These are phyloP conservation scores for Fratercula arctica DNA, from an alignment of 2,797 vertebrate genomes.

Conservation along the genomic window DNA sequence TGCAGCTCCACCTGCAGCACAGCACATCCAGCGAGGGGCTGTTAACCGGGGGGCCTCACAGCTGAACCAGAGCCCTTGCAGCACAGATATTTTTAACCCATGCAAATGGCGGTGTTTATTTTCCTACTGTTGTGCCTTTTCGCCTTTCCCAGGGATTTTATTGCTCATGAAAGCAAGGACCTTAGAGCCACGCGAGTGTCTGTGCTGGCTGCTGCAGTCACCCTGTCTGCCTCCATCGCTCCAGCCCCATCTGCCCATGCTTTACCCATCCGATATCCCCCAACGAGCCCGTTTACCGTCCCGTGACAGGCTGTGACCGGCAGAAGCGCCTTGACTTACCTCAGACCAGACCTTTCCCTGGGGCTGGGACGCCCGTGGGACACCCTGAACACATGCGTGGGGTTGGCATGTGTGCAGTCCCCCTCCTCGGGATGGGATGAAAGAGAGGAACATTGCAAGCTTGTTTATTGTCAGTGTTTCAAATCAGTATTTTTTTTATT, in stretches of 20 bases:
- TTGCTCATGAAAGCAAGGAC: neutral
- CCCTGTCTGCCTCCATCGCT: neutral
- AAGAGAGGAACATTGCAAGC: slow-evolving; percentile 39
- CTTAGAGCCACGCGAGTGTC: neutral
- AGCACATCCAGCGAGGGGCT: neutral
- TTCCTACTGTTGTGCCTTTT: neutral
- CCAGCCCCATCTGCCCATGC: neutral
- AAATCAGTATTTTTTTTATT: slow-evolving; percentile 84
- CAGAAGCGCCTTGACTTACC: neutral
- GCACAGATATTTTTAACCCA: neutral
- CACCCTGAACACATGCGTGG: neutral
- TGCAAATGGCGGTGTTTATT: neutral
- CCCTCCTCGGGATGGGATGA: neutral
- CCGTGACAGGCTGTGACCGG: neutral
- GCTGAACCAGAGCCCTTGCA: neutral
- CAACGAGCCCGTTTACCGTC: rapidly evolving
- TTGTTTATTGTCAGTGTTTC: slow-evolving; percentile 71
- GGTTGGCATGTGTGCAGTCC: neutral
- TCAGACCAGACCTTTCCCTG: neutral
- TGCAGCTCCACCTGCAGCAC: neutral
- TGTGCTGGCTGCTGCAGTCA: neutral
- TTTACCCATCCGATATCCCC: rapidly evolving
- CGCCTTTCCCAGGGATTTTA: neutral
- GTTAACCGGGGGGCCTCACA: neutral
- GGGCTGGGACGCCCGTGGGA: neutral